Percentiles rank a stretch among this genome's conserved stretches.
These are phyloP conservation scores for Cassiopea andromeda DNA, from an alignment of 30 jellyfish, hydroid and myxozoan genomes.

Conservation along the genomic window DNA sequence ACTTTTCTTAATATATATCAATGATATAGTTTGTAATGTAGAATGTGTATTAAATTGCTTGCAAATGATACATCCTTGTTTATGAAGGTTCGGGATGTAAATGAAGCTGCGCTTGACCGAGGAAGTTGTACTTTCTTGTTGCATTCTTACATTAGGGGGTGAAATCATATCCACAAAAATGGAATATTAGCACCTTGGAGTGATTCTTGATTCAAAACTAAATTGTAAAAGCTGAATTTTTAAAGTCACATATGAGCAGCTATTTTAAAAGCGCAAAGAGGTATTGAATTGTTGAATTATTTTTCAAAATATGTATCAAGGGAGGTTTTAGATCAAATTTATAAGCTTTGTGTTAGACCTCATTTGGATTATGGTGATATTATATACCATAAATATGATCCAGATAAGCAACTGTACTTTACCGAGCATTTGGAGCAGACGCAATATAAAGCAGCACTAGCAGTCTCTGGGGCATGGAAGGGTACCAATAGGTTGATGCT, in stretches of 20 bases:
- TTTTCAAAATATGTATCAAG: neutral
- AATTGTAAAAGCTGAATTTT: neutral
- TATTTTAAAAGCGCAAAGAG: conserved; percentile 6
- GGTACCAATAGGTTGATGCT: too few species aligned
- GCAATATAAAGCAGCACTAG: too few species aligned
- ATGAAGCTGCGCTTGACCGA: neutral
- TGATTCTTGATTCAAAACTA: conserved; percentile 8
- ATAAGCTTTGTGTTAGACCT: too few species aligned
- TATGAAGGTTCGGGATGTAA: too few species aligned
- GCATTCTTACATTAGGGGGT: neutral
- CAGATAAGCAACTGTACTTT: too few species aligned
- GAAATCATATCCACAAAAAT: conserved; percentile 7
- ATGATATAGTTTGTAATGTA: conserved; percentile 22
- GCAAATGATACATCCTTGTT: conserved; percentile 1
- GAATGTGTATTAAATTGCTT: conserved; percentile 21
- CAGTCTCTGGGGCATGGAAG: too few species aligned
- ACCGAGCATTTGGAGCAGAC: too few species aligned
- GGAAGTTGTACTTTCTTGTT: neutral
- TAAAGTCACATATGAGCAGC: conserved; percentile 18
- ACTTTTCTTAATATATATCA: too few species aligned
- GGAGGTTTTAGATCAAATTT: too few species aligned
- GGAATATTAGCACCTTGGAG: conserved; percentile 31
- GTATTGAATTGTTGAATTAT: conserved; percentile 20
- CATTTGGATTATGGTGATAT: too few species aligned
- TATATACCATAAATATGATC: too few species aligned